Evolutionary conservation across 1,140 invertebrate genomes (phyloP).

Genomic region (Cyclargus thomasi): DNA sequence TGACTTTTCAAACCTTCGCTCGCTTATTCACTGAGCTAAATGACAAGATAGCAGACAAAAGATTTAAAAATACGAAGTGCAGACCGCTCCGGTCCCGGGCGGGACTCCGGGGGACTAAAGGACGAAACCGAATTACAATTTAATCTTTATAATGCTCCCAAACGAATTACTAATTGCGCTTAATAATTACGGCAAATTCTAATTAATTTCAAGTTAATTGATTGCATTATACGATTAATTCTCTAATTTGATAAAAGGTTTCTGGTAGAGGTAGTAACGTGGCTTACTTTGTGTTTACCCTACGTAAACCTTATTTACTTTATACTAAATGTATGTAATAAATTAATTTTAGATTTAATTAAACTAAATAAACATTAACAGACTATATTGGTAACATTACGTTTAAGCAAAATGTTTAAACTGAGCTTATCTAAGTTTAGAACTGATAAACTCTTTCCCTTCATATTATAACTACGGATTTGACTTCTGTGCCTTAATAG

Average conservation of each 20-base stretch:
- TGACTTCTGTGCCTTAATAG: too few species aligned
- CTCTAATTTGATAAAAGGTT: background rate
- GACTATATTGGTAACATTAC: background rate
- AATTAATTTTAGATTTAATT: background rate
- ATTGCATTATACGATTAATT: background rate
- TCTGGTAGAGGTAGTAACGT: background rate
- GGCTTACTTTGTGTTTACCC: background rate
- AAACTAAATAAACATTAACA: background rate
- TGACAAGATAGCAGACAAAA: background rate
- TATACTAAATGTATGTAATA: background rate
- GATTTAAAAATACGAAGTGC: background rate
- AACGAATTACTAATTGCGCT: constrained; percentile 1
- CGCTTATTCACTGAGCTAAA: background rate
- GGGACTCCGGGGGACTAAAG: background rate
- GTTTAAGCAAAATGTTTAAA: background rate
- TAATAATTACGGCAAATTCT: constrained; percentile 1
- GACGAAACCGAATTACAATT: constrained; percentile 2
- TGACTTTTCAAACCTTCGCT: background rate
- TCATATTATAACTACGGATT: too few species aligned
- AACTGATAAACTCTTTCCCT: too few species aligned
- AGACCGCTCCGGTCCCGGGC: background rate
- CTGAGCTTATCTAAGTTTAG: too few species aligned
- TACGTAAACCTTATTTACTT: background rate
- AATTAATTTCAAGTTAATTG: constrained; percentile 11
- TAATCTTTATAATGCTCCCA: constrained; percentile 8